Base-by-base conservation (phyloP, 2,797 vertebrate species). In the Sylvia borin region DNA sequence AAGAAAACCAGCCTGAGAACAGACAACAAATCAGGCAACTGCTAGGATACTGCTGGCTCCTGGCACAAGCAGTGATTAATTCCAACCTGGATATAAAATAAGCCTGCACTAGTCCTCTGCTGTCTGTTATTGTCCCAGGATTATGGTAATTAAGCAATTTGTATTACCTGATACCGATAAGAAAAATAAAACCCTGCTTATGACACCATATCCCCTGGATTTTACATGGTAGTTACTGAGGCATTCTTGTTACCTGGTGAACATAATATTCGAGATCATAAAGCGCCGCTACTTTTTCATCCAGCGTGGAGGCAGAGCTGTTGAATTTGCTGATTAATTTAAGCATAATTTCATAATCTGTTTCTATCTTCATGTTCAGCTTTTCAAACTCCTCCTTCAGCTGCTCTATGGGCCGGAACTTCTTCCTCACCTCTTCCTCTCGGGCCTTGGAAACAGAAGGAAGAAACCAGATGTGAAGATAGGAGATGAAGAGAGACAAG, bases 261-360 rank as follows among this genome's bases (percentile, higher is more conserved):
- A 99, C 99, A 80, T 99, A 98, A 93, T 99, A 99, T 90, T 99
- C 99, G 8, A 99, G 98, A 96, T 99, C 99, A 68, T 98, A 97
- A 93, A 99, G 98, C 7, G 99, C 98, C 1, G 96, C 97, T 58
- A 99, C 97, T 95, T 97, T 98, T 85, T 99, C 98, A 75, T 99
- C 98, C 68, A 98, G 95, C 0, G 98, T 98, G 13, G 97, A 97
- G 85, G 84, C 96, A 83, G 98, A 99, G 97, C 97, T 98, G 96
- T 99, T 99, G 80, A 99, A 98, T 91, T 98, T 98, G 85, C 98
- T 96, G 94, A 99, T 97, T 92, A 99, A 96, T 60, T 98, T 98
- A 47, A 96, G 97, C 98, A 99, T 99, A 85, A 99, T 98, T 98
- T 99, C 99, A 96, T 98, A 97, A 85, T 99, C 99, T 1, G 99